Evolutionary conservation across 2,888 invertebrate genomes (phyloP).

Genomic region (Timandra comae): DNA sequence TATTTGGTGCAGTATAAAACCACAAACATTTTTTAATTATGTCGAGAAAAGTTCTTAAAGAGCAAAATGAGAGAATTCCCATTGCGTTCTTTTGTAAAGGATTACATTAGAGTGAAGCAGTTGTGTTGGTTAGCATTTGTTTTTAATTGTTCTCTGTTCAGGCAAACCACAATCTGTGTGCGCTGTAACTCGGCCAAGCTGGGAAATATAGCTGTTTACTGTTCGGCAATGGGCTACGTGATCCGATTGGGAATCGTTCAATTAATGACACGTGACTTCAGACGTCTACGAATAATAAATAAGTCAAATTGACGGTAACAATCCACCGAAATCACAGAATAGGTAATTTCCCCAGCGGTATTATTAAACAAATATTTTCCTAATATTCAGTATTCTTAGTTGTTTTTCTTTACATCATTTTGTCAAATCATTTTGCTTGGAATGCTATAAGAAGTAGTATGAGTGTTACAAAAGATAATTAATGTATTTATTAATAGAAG

Average conservation of each 20-base stretch:
- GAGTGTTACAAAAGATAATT: too few species aligned
- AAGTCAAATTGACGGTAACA: constrained; percentile 10
- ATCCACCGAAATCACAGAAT: constrained; percentile 5
- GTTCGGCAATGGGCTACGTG: constrained; percentile 40
- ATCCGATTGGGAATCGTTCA: constrained; percentile 40
- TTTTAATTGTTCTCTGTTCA: constrained; percentile 43
- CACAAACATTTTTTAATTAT: too few species aligned
- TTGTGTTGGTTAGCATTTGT: constrained; percentile 43
- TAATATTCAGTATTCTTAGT: too few species aligned
- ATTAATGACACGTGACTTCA: constrained; percentile 41
- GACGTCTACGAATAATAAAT: constrained; percentile 13
- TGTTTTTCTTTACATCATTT: too few species aligned
- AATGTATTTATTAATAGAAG: not conserved
- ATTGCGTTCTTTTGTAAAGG: constrained; percentile 34
- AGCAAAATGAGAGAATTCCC: constrained; percentile 21
- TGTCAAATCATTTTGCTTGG: too few species aligned
- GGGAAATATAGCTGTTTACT: constrained; percentile 46
- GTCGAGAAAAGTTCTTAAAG: too few species aligned
- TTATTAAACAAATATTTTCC: too few species aligned
- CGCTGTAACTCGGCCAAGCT: constrained; percentile 18
- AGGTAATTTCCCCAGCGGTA: too few species aligned
- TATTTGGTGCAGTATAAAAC: constrained; percentile 13
- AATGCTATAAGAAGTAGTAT: too few species aligned
- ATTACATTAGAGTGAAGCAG: constrained; percentile 33
- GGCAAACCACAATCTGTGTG: constrained; percentile 29